Evolutionary conservation across 2,113 vertebrate species (phyloP).

Genomic region (Cavia porcellus): DNA sequence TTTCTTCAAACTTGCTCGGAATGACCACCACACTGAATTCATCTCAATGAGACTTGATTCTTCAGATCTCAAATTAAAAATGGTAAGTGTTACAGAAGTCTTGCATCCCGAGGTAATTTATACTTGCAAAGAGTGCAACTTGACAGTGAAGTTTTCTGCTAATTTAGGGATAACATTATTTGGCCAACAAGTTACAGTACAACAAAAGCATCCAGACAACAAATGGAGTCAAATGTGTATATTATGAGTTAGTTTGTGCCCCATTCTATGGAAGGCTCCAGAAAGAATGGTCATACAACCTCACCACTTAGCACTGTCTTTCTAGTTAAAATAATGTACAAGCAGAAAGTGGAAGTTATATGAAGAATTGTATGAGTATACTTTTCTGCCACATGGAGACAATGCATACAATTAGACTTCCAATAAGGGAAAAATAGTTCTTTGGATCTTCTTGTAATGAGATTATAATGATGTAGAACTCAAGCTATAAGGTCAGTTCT

Average conservation of each 20-base stretch:
- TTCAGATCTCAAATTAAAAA: conserved; percentile 56
- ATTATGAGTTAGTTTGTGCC: neutral
- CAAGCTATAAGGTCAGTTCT: neutral
- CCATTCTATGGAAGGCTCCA: neutral
- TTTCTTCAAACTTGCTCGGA: conserved; percentile 35
- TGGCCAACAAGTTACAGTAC: conserved; percentile 42
- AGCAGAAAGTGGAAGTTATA: neutral
- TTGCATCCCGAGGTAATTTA: conserved; percentile 1
- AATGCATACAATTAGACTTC: neutral
- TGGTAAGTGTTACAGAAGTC: neutral
- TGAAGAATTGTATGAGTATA: neutral
- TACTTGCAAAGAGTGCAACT: conserved; percentile 10
- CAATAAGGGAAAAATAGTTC: neutral
- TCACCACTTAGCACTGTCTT: neutral
- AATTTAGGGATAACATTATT: neutral
- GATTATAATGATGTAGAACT: conserved; percentile 2
- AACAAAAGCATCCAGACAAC: conserved; percentile 22
- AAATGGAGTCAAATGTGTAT: neutral
- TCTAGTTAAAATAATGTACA: neutral
- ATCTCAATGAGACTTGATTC: neutral
- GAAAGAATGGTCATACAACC: neutral
- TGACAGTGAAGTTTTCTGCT: neutral
- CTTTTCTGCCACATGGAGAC: neutral
- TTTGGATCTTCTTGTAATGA: neutral
- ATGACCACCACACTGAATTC: neutral